Percentiles rank a stretch among this genome's conserved stretches.
These are phyloP conservation scores for Shinisaurus crocodilurus DNA, from an alignment of 2,113 vertebrate species.

Conservation along the genomic window DNA sequence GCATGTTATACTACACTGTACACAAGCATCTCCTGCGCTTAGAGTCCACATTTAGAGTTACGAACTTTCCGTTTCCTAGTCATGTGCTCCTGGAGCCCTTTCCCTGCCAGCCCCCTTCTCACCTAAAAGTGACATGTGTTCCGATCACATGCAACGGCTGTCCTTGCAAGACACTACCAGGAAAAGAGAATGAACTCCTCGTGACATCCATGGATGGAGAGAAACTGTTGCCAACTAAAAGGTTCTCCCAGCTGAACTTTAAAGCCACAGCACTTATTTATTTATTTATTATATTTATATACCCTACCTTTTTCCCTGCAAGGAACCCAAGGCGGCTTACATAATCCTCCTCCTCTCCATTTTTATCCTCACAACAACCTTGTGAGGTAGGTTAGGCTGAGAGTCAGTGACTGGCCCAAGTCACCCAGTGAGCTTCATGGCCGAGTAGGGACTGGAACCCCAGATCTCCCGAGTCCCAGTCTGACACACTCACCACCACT, in stretches of 20 bases:
- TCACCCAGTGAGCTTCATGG: too few relatives aligned
- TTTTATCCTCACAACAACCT: too few relatives aligned
- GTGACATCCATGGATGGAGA: slow-evolving; percentile 25
- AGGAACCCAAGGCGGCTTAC: too few relatives aligned
- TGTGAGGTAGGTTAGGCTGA: too few relatives aligned
- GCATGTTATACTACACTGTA: background rate
- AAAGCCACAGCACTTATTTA: fast-evolving
- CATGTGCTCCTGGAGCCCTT: background rate
- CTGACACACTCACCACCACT: too few relatives aligned
- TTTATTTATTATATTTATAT: too few relatives aligned
- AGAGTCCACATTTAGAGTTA: background rate
- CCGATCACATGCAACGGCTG: slow-evolving; percentile 38
- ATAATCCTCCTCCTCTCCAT: too few relatives aligned
- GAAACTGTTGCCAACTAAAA: background rate
- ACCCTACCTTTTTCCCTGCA: too few relatives aligned
- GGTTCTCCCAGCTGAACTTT: background rate
- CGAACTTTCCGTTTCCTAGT: slow-evolving; percentile 11
- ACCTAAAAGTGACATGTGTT: slow-evolving; percentile 5
- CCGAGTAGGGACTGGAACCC: too few relatives aligned
- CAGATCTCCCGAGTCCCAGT: too few relatives aligned
- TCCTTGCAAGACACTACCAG: slow-evolving; percentile 1
- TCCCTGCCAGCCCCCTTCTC: background rate
- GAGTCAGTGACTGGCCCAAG: too few relatives aligned
- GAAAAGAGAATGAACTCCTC: slow-evolving; percentile 12
- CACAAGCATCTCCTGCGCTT: background rate